Conservation (phyloP, 2,797 vertebrate species). For the Neopelma chrysocephalum region DNA sequence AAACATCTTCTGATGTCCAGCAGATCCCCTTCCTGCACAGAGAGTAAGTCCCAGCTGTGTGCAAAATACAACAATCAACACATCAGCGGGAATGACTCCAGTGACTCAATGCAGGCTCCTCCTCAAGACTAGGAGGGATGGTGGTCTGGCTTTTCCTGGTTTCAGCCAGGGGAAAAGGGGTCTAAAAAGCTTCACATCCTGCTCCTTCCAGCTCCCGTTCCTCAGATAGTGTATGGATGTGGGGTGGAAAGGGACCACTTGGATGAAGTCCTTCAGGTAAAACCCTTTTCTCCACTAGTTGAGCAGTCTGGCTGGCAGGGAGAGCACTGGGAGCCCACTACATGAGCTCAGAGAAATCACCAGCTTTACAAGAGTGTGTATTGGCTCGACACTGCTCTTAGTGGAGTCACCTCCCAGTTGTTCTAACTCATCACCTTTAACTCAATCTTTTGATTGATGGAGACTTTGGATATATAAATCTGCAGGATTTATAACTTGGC, state of each 20-base stretch:
- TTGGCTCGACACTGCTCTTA: not conserved
- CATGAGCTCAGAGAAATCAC: not conserved
- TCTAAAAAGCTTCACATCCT: not conserved
- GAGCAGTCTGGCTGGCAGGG: not conserved
- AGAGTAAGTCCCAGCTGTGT: fast-evolving
- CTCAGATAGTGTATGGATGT: fast-evolving
- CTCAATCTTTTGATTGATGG: not conserved
- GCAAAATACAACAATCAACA: fast-evolving
- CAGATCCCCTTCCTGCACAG: fast-evolving
- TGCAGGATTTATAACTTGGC: not conserved
- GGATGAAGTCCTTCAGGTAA: not conserved
- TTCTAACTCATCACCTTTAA: not conserved
- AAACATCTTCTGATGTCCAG: not conserved
- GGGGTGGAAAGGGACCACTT: not conserved
- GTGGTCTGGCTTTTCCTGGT: not conserved
- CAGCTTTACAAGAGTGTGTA: fast-evolving
- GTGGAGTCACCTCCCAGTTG: not conserved
- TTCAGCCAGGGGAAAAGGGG: not conserved
- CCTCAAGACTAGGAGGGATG: fast-evolving
- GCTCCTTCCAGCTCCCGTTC: not conserved
- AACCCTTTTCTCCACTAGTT: not conserved
- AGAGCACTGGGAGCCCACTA: not conserved
- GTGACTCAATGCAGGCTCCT: not conserved
- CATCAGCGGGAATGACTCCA: not conserved
- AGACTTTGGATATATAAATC: not conserved